Base-by-base conservation (phyloP, 1,140 invertebrate species). In the Diploscapter pachys region DNA sequence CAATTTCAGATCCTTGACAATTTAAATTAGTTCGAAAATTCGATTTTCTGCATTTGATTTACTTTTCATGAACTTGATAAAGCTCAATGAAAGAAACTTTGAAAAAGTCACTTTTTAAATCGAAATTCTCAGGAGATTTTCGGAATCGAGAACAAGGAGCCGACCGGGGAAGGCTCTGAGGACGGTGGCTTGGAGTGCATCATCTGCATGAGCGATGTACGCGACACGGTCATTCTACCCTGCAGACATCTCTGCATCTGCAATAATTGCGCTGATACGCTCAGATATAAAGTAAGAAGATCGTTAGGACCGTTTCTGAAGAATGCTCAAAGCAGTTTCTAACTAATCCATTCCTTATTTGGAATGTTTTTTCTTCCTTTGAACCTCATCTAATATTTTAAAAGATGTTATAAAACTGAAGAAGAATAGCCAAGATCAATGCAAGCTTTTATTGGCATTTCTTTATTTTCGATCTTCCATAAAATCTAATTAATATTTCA, bases 121-220 rank as follows among this genome's bases (percentile, higher is more conserved):
- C 49, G 5, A 5, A 8, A 2, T 13, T 64, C 67, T n/a, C 63
- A 99, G 88, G 97, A 99, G 89, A 97, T 99, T 81, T 99, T 99
- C 87, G 96, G 97, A 8, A 98, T 99, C 85, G 97, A 99, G 88
- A 99, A 99, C 87, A 99, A 99, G 68, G 79, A 83, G 55, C 63
- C 75, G 9, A 73, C 80, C 51, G 75, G 6, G 56, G 61, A 31
- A 49, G 53, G 63, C 72, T 91, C 92, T 3, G 95, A 98, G 83
- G 95, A 98, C 83, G 95, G 93, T 85, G 93, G 95, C 11, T 93
- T 93, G 6, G 97, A 99, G 88, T 99, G 97, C 88, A 96, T 99
- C 8, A 98, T 99, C 83, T 99, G 96, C 86, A 98, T 98, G 94
- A 95, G 92, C 83, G 95, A 98, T 85, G 91, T 94, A 9, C 88